Evolutionary conservation across 1,140 invertebrate genomes (phyloP), one percentile per base, ranked within the genome.

Genomic region (Drosophila lowei): DNA sequence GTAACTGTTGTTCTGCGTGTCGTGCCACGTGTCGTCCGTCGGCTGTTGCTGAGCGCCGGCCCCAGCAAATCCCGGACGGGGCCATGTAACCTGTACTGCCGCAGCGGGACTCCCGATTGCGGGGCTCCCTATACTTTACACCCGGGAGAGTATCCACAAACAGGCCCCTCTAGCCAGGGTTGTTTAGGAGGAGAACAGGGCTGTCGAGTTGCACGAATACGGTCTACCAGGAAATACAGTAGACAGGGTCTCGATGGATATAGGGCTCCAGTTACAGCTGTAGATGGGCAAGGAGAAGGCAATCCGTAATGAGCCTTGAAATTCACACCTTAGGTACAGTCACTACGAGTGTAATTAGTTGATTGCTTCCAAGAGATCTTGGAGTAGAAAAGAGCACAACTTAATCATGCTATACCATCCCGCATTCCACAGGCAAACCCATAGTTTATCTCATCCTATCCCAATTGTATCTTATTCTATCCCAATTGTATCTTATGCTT

Each of bases 31-130:
- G 16, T n/a, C 44, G 34, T 18, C 9, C 34, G 11, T 4, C 11
- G 34, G 34, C 34, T 38, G 30, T 71, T 86, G 11, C 83, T 86
- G 81, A 62, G 74, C 81, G 83, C 81, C 81, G 77, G 47, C 52
- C 55, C 6, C 62, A 54, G 25, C 38, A 67, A 81, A 74, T 86
- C 83, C 73, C 65, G 54, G 44, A 50, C 71, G 73, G 48, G 77
- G 68, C 77, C 58, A 68, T 79, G 76, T 79, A 85, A 72, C 70
- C 9, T 46, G 47, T 64, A 73, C 52, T 58, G 47, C 42, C 13
- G 34, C 11, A 38, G 34, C 34, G 34, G 34, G 34, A 47, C 52
- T 46, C 34, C 34, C 34, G 34, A 38, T 38, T 1, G 34, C 34
- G 34, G 34, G 34, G 11, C 3, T 38, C 34, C 34, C 5, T 38